Base-by-base conservation (phyloP, 1,140 invertebrate species). In the Bombus soroeensis region DNA sequence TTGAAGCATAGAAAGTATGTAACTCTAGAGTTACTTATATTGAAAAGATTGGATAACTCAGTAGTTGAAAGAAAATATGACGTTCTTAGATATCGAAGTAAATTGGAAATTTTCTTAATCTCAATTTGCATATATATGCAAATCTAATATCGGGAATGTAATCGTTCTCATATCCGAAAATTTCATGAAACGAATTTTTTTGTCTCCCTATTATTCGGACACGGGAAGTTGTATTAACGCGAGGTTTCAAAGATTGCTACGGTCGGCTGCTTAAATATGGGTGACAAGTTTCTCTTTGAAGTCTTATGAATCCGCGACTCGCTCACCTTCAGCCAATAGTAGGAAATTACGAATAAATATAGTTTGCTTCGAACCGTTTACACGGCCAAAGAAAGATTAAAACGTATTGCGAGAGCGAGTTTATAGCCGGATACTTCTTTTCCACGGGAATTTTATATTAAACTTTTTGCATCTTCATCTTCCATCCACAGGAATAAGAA, bases 301-400 rank as follows among this genome's bases (percentile, higher is more conserved):
- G 22, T 18, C 1, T 74, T 47, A 28, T 57, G 73, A 75, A 28
- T n/a, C 10, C 22, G 9, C 28, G 13, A 75, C 75, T 71, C 66
- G 32, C 4, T 41, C 62, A 37, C 41, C 8, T 79, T 74, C 53
- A 25, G 71, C 59, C 70, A 72, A 90, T 87, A 64, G 85, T 82
- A 75, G 78, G 18, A 84, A 89, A 83, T 73, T 77, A 81, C 66
- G 73, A 77, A 90, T 87, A 89, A 90, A 90, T 89, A 87, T 73
- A 80, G 78, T 87, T 89, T 77, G 83, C 87, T 83, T 32, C 83
- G 15, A 86, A 53, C 47, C 47, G 18, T 88, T 89, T 89, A 78
- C 79, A 25, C 72, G 57, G 8, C 28, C 66, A 68, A 64, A 41
- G 47, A 39, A 70, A 84, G 85, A 89, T 89, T 87, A 57, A 79